Evolutionary conservation across 23 tunicate genomes (phyloP).

Genomic region (Trididemnum miniatum): DNA sequence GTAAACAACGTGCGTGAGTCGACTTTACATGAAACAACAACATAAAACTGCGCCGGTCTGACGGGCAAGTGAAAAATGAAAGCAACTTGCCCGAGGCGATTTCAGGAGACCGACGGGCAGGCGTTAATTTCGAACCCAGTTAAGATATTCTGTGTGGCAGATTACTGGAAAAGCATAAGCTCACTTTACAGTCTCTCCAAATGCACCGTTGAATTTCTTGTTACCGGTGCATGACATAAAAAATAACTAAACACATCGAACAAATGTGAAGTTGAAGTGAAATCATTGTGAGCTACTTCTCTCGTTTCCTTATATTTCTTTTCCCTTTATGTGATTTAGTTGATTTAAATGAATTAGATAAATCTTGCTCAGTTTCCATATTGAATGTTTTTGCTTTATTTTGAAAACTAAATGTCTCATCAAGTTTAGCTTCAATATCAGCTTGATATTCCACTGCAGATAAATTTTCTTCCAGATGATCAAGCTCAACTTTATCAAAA

Average conservation of each 20-base stretch:
- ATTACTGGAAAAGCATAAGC: too few relatives aligned
- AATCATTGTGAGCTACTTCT: too few relatives aligned
- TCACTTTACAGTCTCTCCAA: too few relatives aligned
- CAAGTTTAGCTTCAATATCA: constrained; percentile 29
- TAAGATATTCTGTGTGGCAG: background rate
- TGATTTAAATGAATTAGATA: background rate
- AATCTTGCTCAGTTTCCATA: background rate
- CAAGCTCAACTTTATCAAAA: constrained; percentile 41
- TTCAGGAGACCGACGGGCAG: background rate
- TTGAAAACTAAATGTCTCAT: background rate
- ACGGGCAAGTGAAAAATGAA: background rate
- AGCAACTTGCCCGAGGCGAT: background rate
- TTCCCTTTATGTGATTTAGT: background rate
- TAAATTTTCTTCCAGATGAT: constrained; percentile 42
- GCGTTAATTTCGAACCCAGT: background rate
- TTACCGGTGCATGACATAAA: too few relatives aligned
- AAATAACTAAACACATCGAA: too few relatives aligned
- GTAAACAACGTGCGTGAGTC: too few relatives aligned
- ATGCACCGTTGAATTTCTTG: too few relatives aligned
- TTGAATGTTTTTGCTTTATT: background rate
- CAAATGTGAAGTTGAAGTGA: too few relatives aligned
- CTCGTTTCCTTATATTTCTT: background rate
- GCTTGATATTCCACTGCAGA: constrained; percentile 47
- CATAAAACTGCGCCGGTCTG: too few relatives aligned
- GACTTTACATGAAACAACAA: too few relatives aligned